Percentiles rank a stretch among this genome's conserved stretches.
Conservation (phyloP, 1,140 invertebrate species). For the Akabosia matsudoensis region DNA sequence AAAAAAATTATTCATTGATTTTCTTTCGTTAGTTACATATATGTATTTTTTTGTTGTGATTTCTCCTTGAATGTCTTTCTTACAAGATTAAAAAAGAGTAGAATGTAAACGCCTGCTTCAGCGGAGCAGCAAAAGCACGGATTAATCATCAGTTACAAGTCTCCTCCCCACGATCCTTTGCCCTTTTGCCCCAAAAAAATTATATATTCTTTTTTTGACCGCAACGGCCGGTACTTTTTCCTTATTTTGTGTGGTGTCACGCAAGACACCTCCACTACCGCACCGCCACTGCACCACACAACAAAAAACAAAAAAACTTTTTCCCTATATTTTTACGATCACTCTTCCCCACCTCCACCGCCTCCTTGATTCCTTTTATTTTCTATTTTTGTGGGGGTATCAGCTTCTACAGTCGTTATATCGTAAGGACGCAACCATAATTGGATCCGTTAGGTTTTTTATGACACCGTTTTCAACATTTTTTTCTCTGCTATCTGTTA, state of each 20-base stretch:
- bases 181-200: slow-evolving; percentile 14
- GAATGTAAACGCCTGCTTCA: slow-evolving; percentile 41
- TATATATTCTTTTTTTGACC: background rate
- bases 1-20: slow-evolving; percentile 5
- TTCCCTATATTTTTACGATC: too few relatives aligned
- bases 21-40: background rate
- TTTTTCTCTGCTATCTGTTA: too few relatives aligned
- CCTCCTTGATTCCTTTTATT: background rate
- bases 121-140: slow-evolving; percentile 42
- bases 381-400: too few relatives aligned
- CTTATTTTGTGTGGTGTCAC: background rate
- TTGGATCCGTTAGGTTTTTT: background rate
- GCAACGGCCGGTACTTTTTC: background rate
- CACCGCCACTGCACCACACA: too few relatives aligned
- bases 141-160: slow-evolving; percentile 34
- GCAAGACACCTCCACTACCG: background rate
- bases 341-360: background rate
- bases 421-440: background rate
- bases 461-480: too few relatives aligned
- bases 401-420: background rate
- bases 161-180: background rate
- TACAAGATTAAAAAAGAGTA: slow-evolving; percentile 44
- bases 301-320: too few relatives aligned
- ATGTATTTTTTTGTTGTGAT: background rate
- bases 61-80: too few relatives aligned